phyloP scores from a whole-genome alignment of 2,113 vertebrate genomes.

The Lipophrys pholis region DNA sequence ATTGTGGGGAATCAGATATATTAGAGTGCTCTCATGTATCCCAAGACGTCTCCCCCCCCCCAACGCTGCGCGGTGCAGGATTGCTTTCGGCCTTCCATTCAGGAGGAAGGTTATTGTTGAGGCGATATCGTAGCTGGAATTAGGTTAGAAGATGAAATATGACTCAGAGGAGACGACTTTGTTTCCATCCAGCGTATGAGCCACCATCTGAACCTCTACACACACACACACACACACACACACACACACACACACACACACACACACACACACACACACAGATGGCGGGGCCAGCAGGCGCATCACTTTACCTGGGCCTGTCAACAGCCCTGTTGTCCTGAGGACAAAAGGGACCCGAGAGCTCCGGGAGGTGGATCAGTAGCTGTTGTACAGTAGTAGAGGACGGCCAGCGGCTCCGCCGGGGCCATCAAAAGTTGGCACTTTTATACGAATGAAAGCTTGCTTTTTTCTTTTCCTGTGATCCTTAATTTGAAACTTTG shows the following conservation, averaged over 20 bases:
- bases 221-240: no score
- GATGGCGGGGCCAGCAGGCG: conserved; percentile 50
- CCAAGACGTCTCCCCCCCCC: not conserved
- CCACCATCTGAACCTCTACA: conserved; percentile 34
- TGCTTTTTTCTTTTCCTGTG: not conserved
- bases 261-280: conserved; percentile 12
- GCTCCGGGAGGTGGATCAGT: conserved; percentile 28
- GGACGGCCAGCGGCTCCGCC: conserved; percentile 15
- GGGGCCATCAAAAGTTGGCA: conserved; percentile 16
- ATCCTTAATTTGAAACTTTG: conserved; percentile 21
- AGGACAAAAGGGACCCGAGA: conserved; percentile 65
- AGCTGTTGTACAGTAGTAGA: conserved; percentile 40
- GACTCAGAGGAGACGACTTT: conserved; percentile 56
- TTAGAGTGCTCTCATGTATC: conserved; percentile 27
- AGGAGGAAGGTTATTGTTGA: conserved; percentile 38
- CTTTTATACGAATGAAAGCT: conserved; percentile 26
- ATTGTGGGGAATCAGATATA: not conserved
- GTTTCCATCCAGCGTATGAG: conserved; percentile 42
- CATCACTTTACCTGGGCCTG: conserved; percentile 73
- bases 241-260: no score
- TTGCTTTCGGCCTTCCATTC: conserved; percentile 11
- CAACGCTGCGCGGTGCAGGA: not conserved
- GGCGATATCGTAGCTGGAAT: conserved; percentile 57
- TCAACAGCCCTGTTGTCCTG: conserved; percentile 72
- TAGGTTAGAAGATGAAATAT: conserved; percentile 61